Conservation (phyloP, 2,113 vertebrate genomes). For the Aegypius monachus region DNA sequence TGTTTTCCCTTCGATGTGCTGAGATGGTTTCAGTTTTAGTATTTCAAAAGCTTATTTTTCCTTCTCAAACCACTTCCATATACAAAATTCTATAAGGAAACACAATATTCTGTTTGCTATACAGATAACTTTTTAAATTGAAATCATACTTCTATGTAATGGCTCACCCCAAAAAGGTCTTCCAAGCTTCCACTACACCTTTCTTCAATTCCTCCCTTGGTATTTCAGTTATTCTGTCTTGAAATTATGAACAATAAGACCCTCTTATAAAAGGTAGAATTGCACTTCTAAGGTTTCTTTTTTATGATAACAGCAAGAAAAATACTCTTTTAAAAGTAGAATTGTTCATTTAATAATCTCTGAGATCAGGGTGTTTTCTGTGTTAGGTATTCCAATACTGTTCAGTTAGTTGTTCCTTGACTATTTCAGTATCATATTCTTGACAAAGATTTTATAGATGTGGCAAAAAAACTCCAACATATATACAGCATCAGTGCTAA, state of each 20-base stretch:
- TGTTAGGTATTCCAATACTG: background rate
- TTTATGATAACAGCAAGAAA: background rate
- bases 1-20: background rate
- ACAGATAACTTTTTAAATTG: background rate
- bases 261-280: background rate
- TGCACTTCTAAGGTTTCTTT: background rate
- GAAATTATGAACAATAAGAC: constrained; percentile 13
- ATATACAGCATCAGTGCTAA: background rate
- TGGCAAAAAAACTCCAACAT: background rate
- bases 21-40: background rate
- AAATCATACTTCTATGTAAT: background rate
- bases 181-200: background rate
- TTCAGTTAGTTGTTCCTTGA: background rate
- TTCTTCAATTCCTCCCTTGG: background rate
- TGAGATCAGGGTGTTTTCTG: background rate
- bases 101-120: background rate
- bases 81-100: background rate
- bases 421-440: background rate
- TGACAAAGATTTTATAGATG: background rate
- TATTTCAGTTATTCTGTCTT: background rate
- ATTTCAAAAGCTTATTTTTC: background rate
- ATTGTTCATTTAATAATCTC: background rate
- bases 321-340: background rate
- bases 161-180: background rate
- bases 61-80: background rate